phyloP scores from a whole-genome alignment of 2,888 invertebrate genomes.

The Liposcelis brunnea region DNA sequence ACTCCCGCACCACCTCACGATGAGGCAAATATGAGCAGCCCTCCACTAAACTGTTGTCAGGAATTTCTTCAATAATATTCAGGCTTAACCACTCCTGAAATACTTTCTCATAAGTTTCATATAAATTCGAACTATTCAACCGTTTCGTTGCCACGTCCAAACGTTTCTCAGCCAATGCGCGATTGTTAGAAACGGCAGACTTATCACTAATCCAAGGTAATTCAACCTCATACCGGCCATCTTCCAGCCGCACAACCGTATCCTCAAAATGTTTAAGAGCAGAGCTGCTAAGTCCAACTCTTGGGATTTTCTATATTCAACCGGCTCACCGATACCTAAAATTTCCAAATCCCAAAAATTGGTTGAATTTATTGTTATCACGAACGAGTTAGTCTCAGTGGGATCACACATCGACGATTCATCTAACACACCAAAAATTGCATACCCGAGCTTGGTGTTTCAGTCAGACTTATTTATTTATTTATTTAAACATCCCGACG shows the following conservation, averaged over 20 bases:
- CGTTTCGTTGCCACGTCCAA: background rate
- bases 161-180: background rate
- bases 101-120: constrained; percentile 9
- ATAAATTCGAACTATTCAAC: constrained; percentile 1
- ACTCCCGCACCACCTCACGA: constrained; percentile 14
- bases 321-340: background rate
- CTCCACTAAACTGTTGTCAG: no score
- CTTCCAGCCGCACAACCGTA: background rate
- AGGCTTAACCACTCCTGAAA: no score
- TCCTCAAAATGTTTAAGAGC: background rate
- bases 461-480: no score
- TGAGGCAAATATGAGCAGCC: constrained; percentile 12
- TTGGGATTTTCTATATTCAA: background rate
- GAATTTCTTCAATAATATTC: no score
- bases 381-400: no score
- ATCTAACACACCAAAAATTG: no score
- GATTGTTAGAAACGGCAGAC: constrained; percentile 1
- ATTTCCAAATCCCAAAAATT: background rate
- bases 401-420: no score
- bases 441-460: no score
- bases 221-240: constrained; percentile 8
- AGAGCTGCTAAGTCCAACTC: background rate
- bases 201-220: constrained; percentile 6
- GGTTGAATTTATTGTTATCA: no score
- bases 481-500: no score